A percentile compares a stretch with the other conserved stretches of the same genome.
Evolutionary conservation across 2,888 invertebrate species (phyloP).

Genomic region (Epicampocera succincta): DNA sequence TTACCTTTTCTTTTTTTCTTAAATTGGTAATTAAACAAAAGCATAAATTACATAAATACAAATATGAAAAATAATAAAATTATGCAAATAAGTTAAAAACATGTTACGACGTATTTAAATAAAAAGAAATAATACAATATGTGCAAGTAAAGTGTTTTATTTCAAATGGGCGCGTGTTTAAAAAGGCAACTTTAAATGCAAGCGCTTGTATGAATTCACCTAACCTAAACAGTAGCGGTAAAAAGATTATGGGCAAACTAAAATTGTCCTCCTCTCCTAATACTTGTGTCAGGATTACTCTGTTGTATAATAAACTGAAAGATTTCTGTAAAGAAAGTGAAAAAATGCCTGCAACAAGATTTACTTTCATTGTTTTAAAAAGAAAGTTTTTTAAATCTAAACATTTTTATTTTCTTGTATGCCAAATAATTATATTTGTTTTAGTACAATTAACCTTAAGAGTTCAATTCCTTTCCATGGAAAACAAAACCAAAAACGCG

Average conservation of each 20-base stretch:
- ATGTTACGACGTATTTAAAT: not conserved
- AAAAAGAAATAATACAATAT: conserved; percentile 9
- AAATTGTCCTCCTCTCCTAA: no score
- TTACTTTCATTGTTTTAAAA: no score
- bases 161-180: conserved; percentile 62
- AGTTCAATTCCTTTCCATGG: no score
- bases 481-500: no score
- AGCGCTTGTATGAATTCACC: not conserved
- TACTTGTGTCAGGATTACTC: no score
- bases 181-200: conserved; percentile 23
- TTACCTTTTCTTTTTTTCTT: not conserved
- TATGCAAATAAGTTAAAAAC: conserved; percentile 49
- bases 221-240: not conserved
- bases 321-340: no score
- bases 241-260: not conserved
- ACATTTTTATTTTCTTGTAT: no score
- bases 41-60: conserved; percentile 40
- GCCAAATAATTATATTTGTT: no score
- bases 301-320: no score
- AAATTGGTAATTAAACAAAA: conserved; percentile 58
- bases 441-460: no score
- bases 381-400: no score
- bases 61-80: conserved; percentile 41
- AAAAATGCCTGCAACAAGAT: no score
- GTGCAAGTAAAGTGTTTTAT: conserved; percentile 51